A percentile compares a stretch with the other conserved stretches of the same genome.
phyloP scores from a whole-genome alignment of 2,888 invertebrate genomes.

The Drosophila demipolita region DNA sequence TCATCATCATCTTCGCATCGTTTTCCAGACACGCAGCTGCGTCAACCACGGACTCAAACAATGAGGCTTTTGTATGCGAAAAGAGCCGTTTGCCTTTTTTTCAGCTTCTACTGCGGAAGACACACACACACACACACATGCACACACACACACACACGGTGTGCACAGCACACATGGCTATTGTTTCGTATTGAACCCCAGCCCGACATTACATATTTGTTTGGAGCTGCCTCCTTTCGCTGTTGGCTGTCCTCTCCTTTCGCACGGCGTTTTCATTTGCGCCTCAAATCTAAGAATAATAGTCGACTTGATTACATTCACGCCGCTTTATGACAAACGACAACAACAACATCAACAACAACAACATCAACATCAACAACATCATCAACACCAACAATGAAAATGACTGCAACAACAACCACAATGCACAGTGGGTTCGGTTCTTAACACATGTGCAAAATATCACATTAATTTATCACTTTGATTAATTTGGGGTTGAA shows the following conservation, averaged over 20 bases:
- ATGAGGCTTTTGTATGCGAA: constrained; percentile 69
- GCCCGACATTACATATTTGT: constrained; percentile 1
- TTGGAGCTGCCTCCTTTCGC: constrained; percentile 13
- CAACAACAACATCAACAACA: constrained; percentile 36
- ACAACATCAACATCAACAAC: constrained; percentile 17
- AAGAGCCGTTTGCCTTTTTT: constrained; percentile 64
- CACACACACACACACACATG: constrained; percentile 18
- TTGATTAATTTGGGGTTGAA: not conserved
- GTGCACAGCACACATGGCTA: constrained; percentile 31
- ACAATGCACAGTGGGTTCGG: constrained; percentile 44
- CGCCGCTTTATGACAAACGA: constrained; percentile 74
- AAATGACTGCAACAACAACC: constrained; percentile 31
- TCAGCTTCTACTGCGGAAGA: constrained; percentile 34
- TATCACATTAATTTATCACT: not conserved
- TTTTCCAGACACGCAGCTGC: constrained; percentile 27
- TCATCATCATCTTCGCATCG: constrained; percentile 11
- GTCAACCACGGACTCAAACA: constrained; percentile 52
- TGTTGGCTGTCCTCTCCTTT: constrained; percentile 10
- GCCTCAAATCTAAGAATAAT: constrained; percentile 78
- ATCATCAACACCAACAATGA: constrained; percentile 29
- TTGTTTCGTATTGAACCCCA: constrained; percentile 69
- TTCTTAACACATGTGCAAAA: not conserved
- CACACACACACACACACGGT: constrained; percentile 39
- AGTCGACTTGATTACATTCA: constrained; percentile 77
- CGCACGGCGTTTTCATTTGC: constrained; percentile 68